Base-by-base conservation (phyloP, 2,113 vertebrate species). In the Mionectes macconnelli region DNA sequence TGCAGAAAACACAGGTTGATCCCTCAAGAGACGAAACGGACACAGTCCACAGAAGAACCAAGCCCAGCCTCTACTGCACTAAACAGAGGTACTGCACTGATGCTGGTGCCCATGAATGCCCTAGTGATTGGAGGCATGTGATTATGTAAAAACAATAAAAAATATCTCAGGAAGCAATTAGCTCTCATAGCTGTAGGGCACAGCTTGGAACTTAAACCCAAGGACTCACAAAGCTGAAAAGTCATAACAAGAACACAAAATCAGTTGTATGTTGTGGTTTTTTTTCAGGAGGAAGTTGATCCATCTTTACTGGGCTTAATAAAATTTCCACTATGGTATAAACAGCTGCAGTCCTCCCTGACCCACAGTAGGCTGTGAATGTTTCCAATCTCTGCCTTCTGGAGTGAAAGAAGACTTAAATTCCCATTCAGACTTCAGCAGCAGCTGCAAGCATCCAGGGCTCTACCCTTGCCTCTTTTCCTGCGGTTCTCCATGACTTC, bases 91-190 rank as follows among this genome's bases (percentile, higher is more conserved):
- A 66, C 2, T 62, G 49, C 37, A 45, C 62, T 76, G 67, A 31
- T 5, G 27, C 24, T 24, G 39, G 31, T 59, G 76, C 6, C 47
- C 60, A 22, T 10, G 20, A 55, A 33, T 20, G 40, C 64, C 31
- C 18, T 9, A 67, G 22, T 30, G 30, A 57, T 7, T n/a, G 55
- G 30, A 49, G 39, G 20, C 47, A 77, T 3, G 4, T 68, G 52
- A 74, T 68, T 57, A 77, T 33, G 66, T 52, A 86, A 87, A 96
- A 84, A 84, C 40, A 94, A 49, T 62, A 52, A 82, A 55, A 53
- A 89, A 87, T 47, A 79, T 52, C 80, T 89, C 73, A 92, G 89
- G 85, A 93, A 92, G 68, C n/a, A 90, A 84, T 88, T 84, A 92
- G 44, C 49, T 77, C 8, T 93, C 1, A 4, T 89, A 68, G 92